phyloP scores from a whole-genome alignment of 2,888 invertebrate species.

The Steinernema carpocapsae region DNA sequence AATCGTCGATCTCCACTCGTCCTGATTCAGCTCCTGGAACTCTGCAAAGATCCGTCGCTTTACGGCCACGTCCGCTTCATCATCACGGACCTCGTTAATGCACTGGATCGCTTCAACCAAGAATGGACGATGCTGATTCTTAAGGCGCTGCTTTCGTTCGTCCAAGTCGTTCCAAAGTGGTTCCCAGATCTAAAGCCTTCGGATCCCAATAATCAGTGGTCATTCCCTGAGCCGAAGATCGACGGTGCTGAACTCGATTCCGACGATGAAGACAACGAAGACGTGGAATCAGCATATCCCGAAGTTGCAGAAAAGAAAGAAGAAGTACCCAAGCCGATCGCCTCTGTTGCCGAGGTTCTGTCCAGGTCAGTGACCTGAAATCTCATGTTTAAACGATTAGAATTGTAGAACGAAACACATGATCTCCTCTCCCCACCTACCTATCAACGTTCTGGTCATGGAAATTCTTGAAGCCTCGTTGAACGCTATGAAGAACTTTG shows the following conservation, averaged over 20 bases:
- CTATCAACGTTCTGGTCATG: conserved; percentile 40
- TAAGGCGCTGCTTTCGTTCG: conserved; percentile 45
- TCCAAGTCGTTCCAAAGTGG: conserved; percentile 46
- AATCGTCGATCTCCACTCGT: conserved; percentile 47
- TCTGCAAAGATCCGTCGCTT: conserved; percentile 38
- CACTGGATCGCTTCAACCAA: conserved; percentile 46
- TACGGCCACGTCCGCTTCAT: conserved; percentile 45
- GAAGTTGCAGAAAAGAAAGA: conserved; percentile 13
- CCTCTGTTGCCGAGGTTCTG: neutral
- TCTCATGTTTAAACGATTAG: too few relatives aligned
- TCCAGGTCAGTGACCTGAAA: neutral
- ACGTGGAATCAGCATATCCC: neutral
- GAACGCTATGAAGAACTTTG: conserved; percentile 46
- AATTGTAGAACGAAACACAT: conserved; percentile 27
- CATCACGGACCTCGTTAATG: conserved; percentile 47
- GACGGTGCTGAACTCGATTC: conserved; percentile 24
- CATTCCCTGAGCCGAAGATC: neutral
- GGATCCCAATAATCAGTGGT: neutral
- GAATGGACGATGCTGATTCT: conserved; percentile 46
- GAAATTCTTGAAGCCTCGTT: conserved; percentile 44
- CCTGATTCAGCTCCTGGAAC: conserved; percentile 44
- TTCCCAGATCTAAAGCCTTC: conserved; percentile 40
- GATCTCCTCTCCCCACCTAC: conserved; percentile 37
- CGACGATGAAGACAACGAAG: conserved; percentile 14
- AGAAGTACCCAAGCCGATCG: neutral